phyloP scores from a whole-genome alignment of 1,140 invertebrate genomes.

The Helicoverpa armigera region DNA sequence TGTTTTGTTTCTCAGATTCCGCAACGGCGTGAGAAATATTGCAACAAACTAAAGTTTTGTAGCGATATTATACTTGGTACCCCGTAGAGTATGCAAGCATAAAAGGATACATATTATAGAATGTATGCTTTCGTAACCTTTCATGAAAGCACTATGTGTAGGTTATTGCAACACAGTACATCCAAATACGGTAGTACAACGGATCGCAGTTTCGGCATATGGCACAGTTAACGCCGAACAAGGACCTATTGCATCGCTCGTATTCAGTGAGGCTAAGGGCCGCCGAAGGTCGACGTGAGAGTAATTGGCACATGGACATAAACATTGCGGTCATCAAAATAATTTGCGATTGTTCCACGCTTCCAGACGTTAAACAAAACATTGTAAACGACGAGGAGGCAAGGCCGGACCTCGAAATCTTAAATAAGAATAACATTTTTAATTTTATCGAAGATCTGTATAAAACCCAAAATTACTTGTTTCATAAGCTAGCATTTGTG shows the following conservation, averaged over 20 bases:
- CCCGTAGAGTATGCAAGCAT: too few relatives aligned
- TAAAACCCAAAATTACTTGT: not conserved
- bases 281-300: conserved; percentile 64
- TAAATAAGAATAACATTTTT: conserved; percentile 54
- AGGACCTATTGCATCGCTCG: conserved; percentile 53
- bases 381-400: conserved; percentile 65
- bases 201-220: conserved; percentile 47
- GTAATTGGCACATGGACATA: conserved; percentile 76
- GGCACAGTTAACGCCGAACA: conserved; percentile 52
- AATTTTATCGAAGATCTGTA: conserved; percentile 6
- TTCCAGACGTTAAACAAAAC: conserved; percentile 71
- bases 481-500: not conserved
- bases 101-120: too few relatives aligned
- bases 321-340: conserved; percentile 70
- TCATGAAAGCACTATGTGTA: conserved; percentile 23
- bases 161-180: conserved; percentile 44
- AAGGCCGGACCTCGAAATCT: conserved; percentile 66
- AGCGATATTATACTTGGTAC: not conserved
- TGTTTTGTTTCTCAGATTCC: conserved; percentile 8
- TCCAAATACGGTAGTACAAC: conserved; percentile 44
- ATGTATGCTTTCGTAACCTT: conserved; percentile 3
- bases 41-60: not conserved
- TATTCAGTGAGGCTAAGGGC: conserved; percentile 52
- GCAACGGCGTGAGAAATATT: not conserved
- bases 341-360: conserved; percentile 73